Evolutionary conservation across 2,113 vertebrate species (phyloP).

Genomic region (Odontophorus gujanensis): DNA sequence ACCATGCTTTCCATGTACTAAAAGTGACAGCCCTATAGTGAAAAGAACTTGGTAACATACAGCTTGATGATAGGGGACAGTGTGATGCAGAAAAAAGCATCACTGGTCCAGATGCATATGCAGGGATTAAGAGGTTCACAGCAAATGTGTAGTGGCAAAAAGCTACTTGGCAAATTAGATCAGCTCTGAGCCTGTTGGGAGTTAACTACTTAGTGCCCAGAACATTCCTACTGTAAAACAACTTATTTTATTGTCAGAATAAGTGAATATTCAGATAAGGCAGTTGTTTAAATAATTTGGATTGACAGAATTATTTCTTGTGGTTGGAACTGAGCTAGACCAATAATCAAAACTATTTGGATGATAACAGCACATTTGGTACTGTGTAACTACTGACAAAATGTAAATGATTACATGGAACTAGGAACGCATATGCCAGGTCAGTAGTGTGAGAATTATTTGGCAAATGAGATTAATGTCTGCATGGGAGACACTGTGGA

Average conservation of each 20-base stretch:
- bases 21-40: slow-evolving; percentile 1
- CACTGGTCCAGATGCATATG: neutral
- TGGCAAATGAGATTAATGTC: neutral
- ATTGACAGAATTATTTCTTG: neutral
- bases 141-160: neutral
- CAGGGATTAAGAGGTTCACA: neutral
- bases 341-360: slow-evolving; percentile 6
- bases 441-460: slow-evolving; percentile 6
- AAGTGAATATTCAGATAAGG: neutral
- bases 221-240: neutral
- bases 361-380: neutral
- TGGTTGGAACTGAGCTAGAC: neutral
- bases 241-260: neutral
- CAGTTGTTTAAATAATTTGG: neutral
- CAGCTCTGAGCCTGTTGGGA: neutral
- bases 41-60: neutral
- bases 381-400: neutral
- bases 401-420: neutral
- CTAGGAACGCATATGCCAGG: neutral
- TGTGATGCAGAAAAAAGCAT: neutral
- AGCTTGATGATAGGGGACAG: neutral
- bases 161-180: neutral
- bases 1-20: slow-evolving; percentile 9
- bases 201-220: neutral
- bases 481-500: neutral